These are phyloP conservation scores for Ceratoteleas bidentatus DNA, from an alignment of 1,140 invertebrate species.

Conservation along the genomic window DNA sequence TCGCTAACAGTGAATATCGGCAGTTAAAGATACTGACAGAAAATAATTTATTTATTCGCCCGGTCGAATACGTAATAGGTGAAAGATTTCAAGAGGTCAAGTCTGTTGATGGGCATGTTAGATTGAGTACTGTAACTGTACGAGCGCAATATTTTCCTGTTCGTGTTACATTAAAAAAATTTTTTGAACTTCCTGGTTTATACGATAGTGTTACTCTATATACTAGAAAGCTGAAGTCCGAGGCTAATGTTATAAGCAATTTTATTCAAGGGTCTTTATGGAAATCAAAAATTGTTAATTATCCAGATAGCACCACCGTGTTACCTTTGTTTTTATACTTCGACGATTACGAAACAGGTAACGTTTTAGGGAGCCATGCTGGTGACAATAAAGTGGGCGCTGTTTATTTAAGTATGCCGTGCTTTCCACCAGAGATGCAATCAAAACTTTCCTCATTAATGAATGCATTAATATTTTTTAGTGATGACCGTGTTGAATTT, in stretches of 20 bases:
- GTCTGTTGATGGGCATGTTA: background rate
- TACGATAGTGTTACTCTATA: slow-evolving; percentile 22
- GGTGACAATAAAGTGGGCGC: slow-evolving; percentile 39
- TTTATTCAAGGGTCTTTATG: slow-evolving; percentile 42
- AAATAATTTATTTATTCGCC: background rate
- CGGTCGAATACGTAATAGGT: slow-evolving; percentile 14
- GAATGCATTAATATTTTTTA: slow-evolving; percentile 20
- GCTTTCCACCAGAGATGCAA: slow-evolving; percentile 11
- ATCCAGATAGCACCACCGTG: slow-evolving; percentile 7
- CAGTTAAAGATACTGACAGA: slow-evolving; percentile 19
- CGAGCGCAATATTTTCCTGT: slow-evolving; percentile 19
- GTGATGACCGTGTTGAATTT: slow-evolving; percentile 14
- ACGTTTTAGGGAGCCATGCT: slow-evolving; percentile 23
- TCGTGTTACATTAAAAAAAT: slow-evolving; percentile 14
- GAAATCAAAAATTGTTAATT: slow-evolving; percentile 14
- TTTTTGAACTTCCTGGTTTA: slow-evolving; percentile 27
- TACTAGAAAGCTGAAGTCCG: slow-evolving; percentile 17
- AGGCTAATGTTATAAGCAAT: slow-evolving; percentile 27
- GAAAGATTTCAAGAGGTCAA: slow-evolving; percentile 15
- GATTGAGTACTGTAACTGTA: background rate
- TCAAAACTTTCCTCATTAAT: slow-evolving; percentile 8
- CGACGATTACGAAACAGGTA: slow-evolving; percentile 38
- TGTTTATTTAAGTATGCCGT: slow-evolving; percentile 18
- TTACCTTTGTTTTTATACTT: slow-evolving; percentile 22
- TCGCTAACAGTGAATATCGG: slow-evolving; percentile 4